These are phyloP conservation scores for Ptychadena robeensis DNA, from an alignment of 2,797 vertebrate genomes.

Conservation along the genomic window DNA sequence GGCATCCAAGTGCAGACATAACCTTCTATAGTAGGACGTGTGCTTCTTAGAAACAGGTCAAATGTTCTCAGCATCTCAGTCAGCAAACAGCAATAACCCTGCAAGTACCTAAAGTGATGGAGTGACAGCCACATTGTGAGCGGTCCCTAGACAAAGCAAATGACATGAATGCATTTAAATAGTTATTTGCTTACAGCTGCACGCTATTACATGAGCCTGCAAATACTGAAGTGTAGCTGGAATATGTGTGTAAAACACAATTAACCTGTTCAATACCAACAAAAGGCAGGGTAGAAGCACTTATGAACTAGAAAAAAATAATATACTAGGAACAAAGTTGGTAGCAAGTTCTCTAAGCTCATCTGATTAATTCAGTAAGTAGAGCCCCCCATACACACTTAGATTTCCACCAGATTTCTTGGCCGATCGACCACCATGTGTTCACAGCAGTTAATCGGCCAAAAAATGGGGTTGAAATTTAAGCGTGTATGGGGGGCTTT, in stretches of 20 bases:
- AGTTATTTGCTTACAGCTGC: conserved; percentile 42
- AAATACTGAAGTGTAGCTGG: background rate
- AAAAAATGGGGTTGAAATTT: too few relatives aligned
- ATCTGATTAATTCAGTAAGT: too few relatives aligned
- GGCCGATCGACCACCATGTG: too few relatives aligned
- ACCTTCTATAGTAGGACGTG: background rate
- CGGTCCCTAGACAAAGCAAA: background rate
- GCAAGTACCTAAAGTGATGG: background rate
- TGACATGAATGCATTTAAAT: conserved; percentile 8
- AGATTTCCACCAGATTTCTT: too few relatives aligned
- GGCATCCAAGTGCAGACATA: background rate
- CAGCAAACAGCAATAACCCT: conserved; percentile 16
- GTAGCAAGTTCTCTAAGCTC: too few relatives aligned
- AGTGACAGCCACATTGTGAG: conserved; percentile 24
- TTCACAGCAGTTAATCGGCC: too few relatives aligned
- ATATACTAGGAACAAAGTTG: too few relatives aligned
- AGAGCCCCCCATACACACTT: too few relatives aligned
- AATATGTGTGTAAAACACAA: background rate
- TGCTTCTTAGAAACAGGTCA: background rate
- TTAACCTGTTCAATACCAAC: conserved; percentile 9
- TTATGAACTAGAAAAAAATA: too few relatives aligned
- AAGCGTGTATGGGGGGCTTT: too few relatives aligned
- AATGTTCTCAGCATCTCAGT: background rate
- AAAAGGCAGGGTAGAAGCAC: too few relatives aligned
- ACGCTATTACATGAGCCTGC: background rate